Evolutionary conservation across 2,888 invertebrate species (phyloP).

Genomic region (Xanthia icteritia): DNA sequence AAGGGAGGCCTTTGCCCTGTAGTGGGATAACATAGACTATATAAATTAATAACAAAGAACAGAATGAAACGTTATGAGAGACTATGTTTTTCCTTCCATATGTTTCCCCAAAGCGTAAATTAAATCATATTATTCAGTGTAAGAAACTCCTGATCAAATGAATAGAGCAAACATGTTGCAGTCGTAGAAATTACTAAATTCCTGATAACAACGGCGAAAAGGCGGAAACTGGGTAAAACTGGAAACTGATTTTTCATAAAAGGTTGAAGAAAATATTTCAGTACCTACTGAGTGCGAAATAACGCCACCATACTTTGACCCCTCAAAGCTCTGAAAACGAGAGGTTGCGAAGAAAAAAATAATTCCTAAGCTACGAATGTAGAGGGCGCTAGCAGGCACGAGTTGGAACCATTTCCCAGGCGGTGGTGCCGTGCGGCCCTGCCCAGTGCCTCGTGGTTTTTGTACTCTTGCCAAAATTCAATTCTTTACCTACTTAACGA

Average conservation of each 20-base stretch:
- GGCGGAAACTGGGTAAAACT: not conserved
- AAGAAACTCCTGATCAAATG: not conserved
- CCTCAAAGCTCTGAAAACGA: not conserved
- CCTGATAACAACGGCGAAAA: not conserved
- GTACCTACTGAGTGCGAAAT: not conserved
- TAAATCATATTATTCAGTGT: not conserved
- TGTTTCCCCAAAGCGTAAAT: not conserved
- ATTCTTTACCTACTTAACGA: conserved; percentile 21
- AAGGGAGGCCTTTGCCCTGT: too few relatives aligned
- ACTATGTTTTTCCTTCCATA: too few relatives aligned
- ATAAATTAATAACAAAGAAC: too few relatives aligned
- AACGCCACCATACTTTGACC: conserved; percentile 17
- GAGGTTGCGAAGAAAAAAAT: not conserved
- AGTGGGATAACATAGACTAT: too few relatives aligned
- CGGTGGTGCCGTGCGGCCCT: not conserved
- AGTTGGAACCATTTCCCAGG: not conserved
- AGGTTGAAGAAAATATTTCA: too few relatives aligned
- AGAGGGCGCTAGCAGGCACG: conserved; percentile 31
- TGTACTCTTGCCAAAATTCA: conserved; percentile 53
- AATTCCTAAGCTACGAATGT: not conserved
- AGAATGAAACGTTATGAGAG: too few relatives aligned
- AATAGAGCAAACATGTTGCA: not conserved
- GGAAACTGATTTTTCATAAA: not conserved
- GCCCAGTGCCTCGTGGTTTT: not conserved
- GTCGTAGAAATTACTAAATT: not conserved